phyloP scores from a whole-genome alignment of 2,888 invertebrate genomes.

The Rhingia rostrata region DNA sequence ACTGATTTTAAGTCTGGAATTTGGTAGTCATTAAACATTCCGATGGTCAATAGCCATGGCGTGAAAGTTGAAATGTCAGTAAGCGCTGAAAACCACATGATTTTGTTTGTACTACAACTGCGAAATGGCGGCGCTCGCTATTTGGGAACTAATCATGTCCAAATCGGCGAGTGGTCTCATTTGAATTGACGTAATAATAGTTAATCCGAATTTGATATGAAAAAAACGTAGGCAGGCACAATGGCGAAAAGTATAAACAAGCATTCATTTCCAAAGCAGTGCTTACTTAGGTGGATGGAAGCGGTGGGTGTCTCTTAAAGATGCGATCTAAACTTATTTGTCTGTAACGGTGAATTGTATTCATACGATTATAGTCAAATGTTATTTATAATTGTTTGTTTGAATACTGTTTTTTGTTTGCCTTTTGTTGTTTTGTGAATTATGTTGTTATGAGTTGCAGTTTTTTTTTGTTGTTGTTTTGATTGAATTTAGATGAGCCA shows the following conservation, averaged over 20 bases:
- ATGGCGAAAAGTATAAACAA: constrained; percentile 38
- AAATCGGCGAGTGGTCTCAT: constrained; percentile 32
- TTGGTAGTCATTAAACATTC: constrained; percentile 26
- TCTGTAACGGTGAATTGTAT: neutral
- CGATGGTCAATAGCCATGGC: constrained; percentile 2
- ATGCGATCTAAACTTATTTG: constrained; percentile 1
- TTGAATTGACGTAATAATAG: constrained; percentile 56
- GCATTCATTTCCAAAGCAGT: constrained; percentile 23
- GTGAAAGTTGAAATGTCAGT: constrained; percentile 58
- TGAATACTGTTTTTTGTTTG: neutral
- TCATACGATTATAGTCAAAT: neutral
- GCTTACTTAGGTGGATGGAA: constrained; percentile 23
- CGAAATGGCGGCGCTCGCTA: neutral
- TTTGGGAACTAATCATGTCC: constrained; percentile 1
- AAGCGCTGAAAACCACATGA: neutral
- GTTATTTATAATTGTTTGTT: neutral
- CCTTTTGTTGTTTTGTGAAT: neutral
- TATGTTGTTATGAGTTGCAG: constrained; percentile 16
- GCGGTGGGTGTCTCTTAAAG: constrained; percentile 14
- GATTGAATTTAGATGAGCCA: neutral
- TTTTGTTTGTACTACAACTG: constrained; percentile 7
- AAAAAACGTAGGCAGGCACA: constrained; percentile 35
- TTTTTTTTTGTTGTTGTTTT: neutral
- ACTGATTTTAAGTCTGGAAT: constrained; percentile 40
- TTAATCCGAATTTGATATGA: constrained; percentile 26